Conservation (phyloP, 2,888 invertebrate species). For the Tryphoninae sp. region DNA sequence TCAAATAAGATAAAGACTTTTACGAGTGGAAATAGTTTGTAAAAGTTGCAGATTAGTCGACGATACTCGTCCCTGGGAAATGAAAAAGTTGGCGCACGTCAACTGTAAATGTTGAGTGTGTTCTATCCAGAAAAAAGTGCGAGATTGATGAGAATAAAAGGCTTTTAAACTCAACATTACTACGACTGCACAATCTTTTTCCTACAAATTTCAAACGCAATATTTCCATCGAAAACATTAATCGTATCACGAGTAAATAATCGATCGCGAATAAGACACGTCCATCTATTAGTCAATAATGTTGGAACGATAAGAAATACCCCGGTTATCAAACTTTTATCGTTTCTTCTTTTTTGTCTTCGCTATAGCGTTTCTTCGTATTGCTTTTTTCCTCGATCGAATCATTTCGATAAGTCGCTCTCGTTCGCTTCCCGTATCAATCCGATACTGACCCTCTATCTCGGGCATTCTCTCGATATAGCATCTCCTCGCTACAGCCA, state of each 20-base stretch:
- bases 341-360: neutral
- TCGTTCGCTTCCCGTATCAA: constrained; percentile 35
- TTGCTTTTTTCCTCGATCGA: constrained; percentile 10
- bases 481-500: constrained; percentile 17
- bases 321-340: too few relatives aligned
- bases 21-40: too few relatives aligned
- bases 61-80: neutral
- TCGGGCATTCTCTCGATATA: neutral
- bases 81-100: neutral
- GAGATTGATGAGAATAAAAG: neutral
- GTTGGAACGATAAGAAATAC: too few relatives aligned
- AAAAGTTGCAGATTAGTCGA: too few relatives aligned
- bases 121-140: neutral
- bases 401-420: constrained; percentile 7
- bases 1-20: too few relatives aligned
- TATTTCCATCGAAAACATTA: too few relatives aligned
- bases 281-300: too few relatives aligned
- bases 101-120: neutral
- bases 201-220: too few relatives aligned
- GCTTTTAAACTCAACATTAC: neutral
- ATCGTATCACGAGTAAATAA: too few relatives aligned
- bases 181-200: too few relatives aligned
- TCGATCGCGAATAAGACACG: too few relatives aligned
- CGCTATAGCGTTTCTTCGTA: neutral
- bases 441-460: constrained; percentile 9